These are phyloP conservation scores for Limnephilus lunatus DNA, from an alignment of 2,888 invertebrate genomes.

Conservation along the genomic window DNA sequence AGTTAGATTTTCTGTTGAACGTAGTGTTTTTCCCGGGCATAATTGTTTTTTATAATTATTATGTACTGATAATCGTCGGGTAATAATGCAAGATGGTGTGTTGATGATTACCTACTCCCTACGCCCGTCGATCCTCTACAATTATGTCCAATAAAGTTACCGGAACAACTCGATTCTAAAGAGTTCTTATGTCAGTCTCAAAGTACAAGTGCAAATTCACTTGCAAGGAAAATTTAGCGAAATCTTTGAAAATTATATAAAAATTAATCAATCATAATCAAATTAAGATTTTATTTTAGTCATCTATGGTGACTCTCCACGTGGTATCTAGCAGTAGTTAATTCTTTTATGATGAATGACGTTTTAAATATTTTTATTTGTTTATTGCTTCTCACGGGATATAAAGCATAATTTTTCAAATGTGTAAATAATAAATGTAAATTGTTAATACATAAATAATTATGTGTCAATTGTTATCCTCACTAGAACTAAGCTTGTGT, in stretches of 20 bases:
- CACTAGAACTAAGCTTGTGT: no score
- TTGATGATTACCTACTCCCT: neutral
- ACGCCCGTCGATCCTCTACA: neutral
- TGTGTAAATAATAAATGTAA: no score
- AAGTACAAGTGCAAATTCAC: no score
- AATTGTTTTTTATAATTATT: neutral
- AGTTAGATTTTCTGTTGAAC: neutral
- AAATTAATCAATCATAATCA: neutral
- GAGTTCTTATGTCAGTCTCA: neutral
- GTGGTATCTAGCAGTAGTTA: neutral
- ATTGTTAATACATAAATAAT: no score
- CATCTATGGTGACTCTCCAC: no score
- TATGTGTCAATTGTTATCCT: no score
- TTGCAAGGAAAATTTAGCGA: no score
- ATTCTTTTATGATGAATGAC: neutral
- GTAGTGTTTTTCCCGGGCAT: neutral
- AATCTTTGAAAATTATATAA: neutral
- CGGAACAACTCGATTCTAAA: neutral
- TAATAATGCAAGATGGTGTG: neutral
- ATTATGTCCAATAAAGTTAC: neutral
- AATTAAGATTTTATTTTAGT: neutral
- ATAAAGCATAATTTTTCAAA: no score
- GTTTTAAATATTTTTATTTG: neutral
- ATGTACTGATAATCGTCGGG: neutral
- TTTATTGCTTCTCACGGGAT: no score